Conservation (phyloP, 2,888 invertebrate genomes). For the Erebia epiphron region DNA sequence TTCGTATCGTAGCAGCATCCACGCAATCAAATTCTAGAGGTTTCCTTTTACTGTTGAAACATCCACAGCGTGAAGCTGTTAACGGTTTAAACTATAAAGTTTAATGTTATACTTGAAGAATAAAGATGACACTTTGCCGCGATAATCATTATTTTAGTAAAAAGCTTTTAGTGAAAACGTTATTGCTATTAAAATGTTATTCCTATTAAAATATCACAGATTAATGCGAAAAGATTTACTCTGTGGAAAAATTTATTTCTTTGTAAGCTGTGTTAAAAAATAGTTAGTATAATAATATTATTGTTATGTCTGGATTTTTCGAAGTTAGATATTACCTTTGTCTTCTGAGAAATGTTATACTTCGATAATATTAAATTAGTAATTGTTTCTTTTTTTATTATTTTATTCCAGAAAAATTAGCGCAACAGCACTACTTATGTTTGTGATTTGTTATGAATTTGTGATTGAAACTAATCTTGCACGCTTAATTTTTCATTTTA, state of each 20-base stretch:
- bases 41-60: neutral
- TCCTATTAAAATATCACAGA: neutral
- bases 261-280: neutral
- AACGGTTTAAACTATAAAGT: neutral
- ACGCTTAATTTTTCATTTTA: too few species aligned
- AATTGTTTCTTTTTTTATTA: too few species aligned
- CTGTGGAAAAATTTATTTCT: neutral
- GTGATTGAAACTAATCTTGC: too few species aligned
- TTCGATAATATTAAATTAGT: too few species aligned
- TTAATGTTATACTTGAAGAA: neutral
- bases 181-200: slow-evolving; percentile 13
- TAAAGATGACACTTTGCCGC: slow-evolving; percentile 7
- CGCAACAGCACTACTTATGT: too few species aligned
- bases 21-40: neutral
- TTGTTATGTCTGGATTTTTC: too few species aligned
- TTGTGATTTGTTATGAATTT: too few species aligned
- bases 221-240: neutral
- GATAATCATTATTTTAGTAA: slow-evolving; percentile 7
- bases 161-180: slow-evolving; percentile 17
- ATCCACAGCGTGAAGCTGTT: neutral
- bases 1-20: too few species aligned
- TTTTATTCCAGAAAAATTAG: too few species aligned
- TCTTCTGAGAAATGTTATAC: too few species aligned
- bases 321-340: too few species aligned
- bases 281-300: too few species aligned